These are phyloP conservation scores for Hydroisotoma schaefferi DNA, from an alignment of 2,888 invertebrate genomes.

Conservation along the genomic window DNA sequence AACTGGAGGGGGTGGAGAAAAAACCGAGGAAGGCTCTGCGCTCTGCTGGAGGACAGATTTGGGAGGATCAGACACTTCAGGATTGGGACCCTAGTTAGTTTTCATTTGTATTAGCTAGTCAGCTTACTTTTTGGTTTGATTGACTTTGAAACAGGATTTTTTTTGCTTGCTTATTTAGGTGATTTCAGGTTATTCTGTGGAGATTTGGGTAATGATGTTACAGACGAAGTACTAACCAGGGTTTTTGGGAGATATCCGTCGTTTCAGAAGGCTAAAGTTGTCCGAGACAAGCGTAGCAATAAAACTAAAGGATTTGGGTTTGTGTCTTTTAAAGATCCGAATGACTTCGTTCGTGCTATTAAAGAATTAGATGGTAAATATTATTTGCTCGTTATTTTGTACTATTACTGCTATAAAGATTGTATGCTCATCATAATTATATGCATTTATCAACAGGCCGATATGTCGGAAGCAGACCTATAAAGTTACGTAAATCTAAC, in stretches of 20 bases:
- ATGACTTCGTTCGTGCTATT: slow-evolving; percentile 97
- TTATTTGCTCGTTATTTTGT: background rate
- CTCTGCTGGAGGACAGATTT: slow-evolving; percentile 87
- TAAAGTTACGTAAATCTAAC: slow-evolving; percentile 92
- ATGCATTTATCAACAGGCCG: slow-evolving; percentile 60
- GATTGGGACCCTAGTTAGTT: slow-evolving; percentile 86
- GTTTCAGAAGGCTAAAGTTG: slow-evolving; percentile 90
- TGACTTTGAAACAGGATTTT: too few relatives aligned
- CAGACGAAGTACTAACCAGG: slow-evolving; percentile 91
- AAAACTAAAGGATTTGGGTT: slow-evolving; percentile 99
- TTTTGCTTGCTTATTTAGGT: slow-evolving; percentile 60
- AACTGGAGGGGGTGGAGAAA: slow-evolving; percentile 55
- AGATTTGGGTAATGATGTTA: slow-evolving; percentile 98
- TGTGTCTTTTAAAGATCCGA: slow-evolving; percentile 95
- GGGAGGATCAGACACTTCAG: slow-evolving; percentile 90
- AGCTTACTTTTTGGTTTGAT: background rate
- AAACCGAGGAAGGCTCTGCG: slow-evolving; percentile 73
- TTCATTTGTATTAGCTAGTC: background rate
- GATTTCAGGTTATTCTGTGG: slow-evolving; percentile 99
- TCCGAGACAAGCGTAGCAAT: slow-evolving; percentile 92
- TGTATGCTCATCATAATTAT: background rate
- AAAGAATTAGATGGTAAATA: slow-evolving; percentile 95
- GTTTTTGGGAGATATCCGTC: slow-evolving; percentile 93
- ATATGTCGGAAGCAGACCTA: slow-evolving; percentile 97
- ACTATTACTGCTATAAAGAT: background rate